These are phyloP conservation scores for Anarrhichthys ocellatus DNA, from an alignment of 2,113 vertebrate species.

Conservation along the genomic window DNA sequence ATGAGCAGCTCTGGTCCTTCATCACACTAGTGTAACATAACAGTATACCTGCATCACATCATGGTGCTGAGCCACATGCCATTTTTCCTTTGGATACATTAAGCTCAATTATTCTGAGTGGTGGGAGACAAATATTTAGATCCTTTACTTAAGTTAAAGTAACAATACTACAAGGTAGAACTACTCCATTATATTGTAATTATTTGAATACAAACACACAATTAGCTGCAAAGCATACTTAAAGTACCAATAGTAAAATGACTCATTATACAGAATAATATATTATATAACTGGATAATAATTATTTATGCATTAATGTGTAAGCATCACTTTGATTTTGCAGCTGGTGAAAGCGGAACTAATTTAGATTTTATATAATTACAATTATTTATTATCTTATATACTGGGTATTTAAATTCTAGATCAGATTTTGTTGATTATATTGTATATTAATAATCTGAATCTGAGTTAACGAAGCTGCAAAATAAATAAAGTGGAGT, in stretches of 20 bases:
- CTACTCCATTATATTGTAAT: not conserved
- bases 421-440: not conserved
- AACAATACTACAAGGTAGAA: not conserved
- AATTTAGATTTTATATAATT: not conserved
- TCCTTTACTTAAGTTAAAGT: not conserved
- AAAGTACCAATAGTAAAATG: not conserved
- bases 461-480: not conserved
- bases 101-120: not conserved
- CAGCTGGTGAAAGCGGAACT: not conserved
- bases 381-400: not conserved
- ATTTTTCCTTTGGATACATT: constrained; percentile 33
- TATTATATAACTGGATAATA: not conserved
- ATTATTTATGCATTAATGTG: not conserved
- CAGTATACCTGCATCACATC: constrained; percentile 54
- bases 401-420: not conserved
- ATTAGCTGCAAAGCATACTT: not conserved
- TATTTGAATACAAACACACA: not conserved
- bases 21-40: not conserved
- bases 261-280: not conserved
- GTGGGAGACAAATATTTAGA: not conserved
- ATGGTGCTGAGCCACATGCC: constrained; percentile 29
- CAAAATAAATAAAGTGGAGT: not conserved
- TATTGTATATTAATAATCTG: not conserved
- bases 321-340: not conserved
- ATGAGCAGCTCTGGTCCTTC: constrained; percentile 28